phyloP scores from a whole-genome alignment of 2,113 vertebrate genomes.

The Oreotrochilus melanogaster region DNA sequence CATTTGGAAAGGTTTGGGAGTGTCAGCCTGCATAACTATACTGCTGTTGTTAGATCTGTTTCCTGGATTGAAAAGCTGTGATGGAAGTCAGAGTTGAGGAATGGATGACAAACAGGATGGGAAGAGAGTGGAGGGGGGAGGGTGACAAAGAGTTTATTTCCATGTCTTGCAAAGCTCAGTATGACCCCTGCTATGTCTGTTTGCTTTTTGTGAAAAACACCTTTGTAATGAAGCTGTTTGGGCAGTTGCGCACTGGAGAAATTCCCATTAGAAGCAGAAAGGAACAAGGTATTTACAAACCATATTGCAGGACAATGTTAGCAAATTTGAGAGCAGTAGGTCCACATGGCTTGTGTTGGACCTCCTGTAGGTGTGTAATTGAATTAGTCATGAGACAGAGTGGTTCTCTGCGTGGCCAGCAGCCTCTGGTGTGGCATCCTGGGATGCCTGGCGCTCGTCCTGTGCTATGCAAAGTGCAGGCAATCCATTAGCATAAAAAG shows the following conservation, averaged over 20 bases:
- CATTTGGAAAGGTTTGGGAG: neutral
- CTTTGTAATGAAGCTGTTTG: neutral
- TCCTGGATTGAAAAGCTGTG: neutral
- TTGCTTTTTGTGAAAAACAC: neutral
- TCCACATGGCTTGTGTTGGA: neutral
- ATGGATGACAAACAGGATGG: neutral
- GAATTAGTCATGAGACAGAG: neutral
- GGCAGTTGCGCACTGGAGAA: neutral
- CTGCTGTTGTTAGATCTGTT: neutral
- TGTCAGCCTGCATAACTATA: neutral
- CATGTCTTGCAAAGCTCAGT: neutral
- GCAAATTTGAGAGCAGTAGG: neutral
- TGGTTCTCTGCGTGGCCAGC: neutral
- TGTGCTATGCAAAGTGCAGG: accelerated
- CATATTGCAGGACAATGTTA: neutral
- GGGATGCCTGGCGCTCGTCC: neutral
- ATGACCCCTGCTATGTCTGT: neutral
- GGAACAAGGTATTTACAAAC: neutral
- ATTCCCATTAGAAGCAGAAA: neutral
- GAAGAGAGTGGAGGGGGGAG: neutral
- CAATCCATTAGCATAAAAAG: neutral
- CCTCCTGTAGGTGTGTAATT: neutral
- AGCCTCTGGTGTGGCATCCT: neutral
- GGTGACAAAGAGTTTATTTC: neutral
- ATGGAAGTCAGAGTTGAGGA: neutral